Base-by-base conservation (phyloP, 2,113 vertebrate species). In the Miniopterus natalensis region DNA sequence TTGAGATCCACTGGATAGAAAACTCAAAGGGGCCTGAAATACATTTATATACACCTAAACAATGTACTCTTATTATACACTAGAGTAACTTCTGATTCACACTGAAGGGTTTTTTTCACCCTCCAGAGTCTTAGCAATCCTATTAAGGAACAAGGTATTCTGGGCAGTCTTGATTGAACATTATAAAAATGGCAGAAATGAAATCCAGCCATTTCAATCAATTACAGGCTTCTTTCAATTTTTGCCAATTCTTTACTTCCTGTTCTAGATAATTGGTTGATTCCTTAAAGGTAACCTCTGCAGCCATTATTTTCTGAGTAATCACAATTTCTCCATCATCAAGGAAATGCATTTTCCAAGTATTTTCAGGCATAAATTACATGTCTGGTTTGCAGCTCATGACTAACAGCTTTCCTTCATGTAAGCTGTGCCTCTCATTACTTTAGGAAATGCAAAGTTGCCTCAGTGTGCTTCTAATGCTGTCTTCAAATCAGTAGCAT, bases 351-450 rank as follows among this genome's bases (percentile, higher is more conserved):
- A 95, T 95, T 98, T 97, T 95, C 79, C 83, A 93, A 97, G 78
- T 91, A 97, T 97, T 98, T 93, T 87, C 96, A 96, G 53, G 68
- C 91, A 97, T 96, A 98, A 98, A 98, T 98, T 97, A 95, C 66
- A 97, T 0, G 17, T 96, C 96, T 98, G 88, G 80, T 97, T 98
- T 97, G 90, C 97, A 98, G 97, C 84, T 98, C 94, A 97, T 81
- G 93, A 96, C 95, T 96, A 97, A 92, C 73, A 97, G 94, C 63
- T 74, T 93, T 96, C 85, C 87, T 92, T 97, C 92, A 93, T 96
- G 97, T 94, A 75, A 91, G 75, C 59, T 93, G 81, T 95, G 89
- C 36, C 78, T 97, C 87, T 94, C 92, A 90, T 95, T 98, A 95
- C 96, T 98, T 96, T 92, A 89, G 90, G 91, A 98, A 98, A 98